Evolutionary conservation across 2,797 vertebrate genomes (phyloP), one percentile per base, ranked within the genome.

Genomic region (Limosa lapponica): DNA sequence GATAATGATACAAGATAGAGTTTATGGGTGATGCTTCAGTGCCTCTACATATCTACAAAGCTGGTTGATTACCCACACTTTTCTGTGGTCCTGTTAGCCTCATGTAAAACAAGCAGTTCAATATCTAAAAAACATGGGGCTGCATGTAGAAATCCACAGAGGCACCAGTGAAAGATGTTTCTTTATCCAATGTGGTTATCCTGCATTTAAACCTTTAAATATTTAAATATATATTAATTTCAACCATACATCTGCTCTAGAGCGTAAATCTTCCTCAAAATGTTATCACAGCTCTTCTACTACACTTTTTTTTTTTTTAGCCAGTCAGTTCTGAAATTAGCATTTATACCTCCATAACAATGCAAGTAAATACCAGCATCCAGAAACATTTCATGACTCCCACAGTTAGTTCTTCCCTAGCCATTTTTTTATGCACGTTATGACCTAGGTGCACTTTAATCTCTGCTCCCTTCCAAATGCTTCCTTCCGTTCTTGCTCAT

Each of bases 201-300:
- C 18, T 59, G 17, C 61, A 72, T 82, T 83, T 78, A 88, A 69
- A 91, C 14, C 8, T 79, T 75, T 96, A 93, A 94, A 96, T 94
- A 88, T 91, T 96, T 95, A 92, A 95, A 82, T 62, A 22, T 61
- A 24, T 83, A 90, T 83, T 91, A 79, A 86, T 96, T 85, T 91
- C 61, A 94, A 72, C 19, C 41, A 86, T 69, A 20, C 11, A 44
- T 91, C n/a, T 73, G 77, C 64, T 92, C 65, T 78, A 81, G 30
- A 86, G 41, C 25, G 59, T 39, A 51, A 80, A 17, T 43, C 32
- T 49, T 90, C 34, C 36, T 79, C 37, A 48, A 58, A 90, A 65
- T 37, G 4, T n/a, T 91, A 48, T 39, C 39, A 62, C 8, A 59
- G 6, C 39, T 64, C 7, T 82, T 72, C 32, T 25, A 28, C 15